Evolutionary conservation across 2,797 vertebrate genomes (phyloP).

Genomic region (Pogonophryne albipinna): DNA sequence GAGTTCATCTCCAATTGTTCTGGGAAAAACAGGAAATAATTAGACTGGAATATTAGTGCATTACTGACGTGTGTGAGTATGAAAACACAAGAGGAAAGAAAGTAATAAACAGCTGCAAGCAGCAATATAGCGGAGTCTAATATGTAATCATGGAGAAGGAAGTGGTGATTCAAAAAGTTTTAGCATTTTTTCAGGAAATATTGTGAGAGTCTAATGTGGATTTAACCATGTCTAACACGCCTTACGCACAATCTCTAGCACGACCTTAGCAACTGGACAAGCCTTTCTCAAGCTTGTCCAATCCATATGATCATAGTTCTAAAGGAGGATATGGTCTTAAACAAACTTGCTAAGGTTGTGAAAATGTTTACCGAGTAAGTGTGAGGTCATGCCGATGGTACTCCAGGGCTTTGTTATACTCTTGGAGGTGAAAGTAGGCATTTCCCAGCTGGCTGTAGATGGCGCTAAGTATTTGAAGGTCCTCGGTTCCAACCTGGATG

Average conservation of each 20-base stretch:
- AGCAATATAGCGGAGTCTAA: background rate
- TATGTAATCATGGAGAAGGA: constrained; percentile 31
- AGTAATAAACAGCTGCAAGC: constrained; percentile 40
- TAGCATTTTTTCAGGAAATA: constrained; percentile 1
- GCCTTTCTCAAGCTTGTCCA: background rate
- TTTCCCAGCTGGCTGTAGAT: constrained; percentile 99
- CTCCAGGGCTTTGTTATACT: constrained; percentile 94
- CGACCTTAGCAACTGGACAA: background rate
- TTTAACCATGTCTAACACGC: background rate
- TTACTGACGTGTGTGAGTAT: constrained; percentile 16
- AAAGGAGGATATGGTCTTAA: background rate
- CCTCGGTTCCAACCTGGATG: constrained; percentile 96
- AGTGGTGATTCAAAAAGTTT: constrained; percentile 31
- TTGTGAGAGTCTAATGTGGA: background rate
- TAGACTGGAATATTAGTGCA: constrained; percentile 41
- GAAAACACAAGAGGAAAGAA: constrained; percentile 51
- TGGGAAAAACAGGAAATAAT: constrained; percentile 62
- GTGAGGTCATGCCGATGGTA: constrained; percentile 97
- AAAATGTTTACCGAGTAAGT: constrained; percentile 74
- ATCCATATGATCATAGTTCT: background rate
- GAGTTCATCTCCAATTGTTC: constrained; percentile 94
- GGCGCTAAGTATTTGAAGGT: constrained; percentile 96
- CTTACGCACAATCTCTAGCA: background rate
- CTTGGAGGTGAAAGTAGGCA: constrained; percentile 96
- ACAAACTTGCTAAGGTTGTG: background rate